phyloP scores from a whole-genome alignment of 1,140 invertebrate species.

The Brachionus asplanchnoidis region DNA sequence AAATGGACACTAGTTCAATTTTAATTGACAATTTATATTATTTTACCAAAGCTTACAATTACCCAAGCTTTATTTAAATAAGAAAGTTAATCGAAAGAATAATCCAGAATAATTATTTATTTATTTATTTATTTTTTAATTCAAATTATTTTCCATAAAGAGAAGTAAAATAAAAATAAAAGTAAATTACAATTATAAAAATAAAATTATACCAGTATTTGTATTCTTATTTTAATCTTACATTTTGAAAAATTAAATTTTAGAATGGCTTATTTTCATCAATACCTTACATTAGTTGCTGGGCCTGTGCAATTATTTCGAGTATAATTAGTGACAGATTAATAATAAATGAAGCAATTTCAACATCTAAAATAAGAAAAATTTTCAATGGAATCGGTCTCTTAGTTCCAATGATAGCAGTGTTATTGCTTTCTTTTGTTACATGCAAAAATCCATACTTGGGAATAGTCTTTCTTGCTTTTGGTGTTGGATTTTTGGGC shows the following conservation, averaged over 20 bases:
- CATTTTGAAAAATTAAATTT: neutral
- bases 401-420: slow-evolving; percentile 10
- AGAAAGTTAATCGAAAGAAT: too few relatives aligned
- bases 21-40: too few relatives aligned
- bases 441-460: neutral
- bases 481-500: slow-evolving; percentile 36
- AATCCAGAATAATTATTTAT: too few relatives aligned
- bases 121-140: too few relatives aligned
- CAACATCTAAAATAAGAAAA: slow-evolving; percentile 50
- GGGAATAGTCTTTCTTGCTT: neutral
- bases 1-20: too few relatives aligned
- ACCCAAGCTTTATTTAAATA: too few relatives aligned
- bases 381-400: slow-evolving; percentile 46
- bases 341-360: slow-evolving; percentile 44
- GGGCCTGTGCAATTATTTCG: slow-evolving; percentile 50
- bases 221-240: too few relatives aligned
- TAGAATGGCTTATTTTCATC: slow-evolving; percentile 57
- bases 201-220: too few relatives aligned
- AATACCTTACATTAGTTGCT: slow-evolving; percentile 54
- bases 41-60: too few relatives aligned
- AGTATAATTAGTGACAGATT: slow-evolving; percentile 52
- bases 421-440: neutral
- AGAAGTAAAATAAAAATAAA: too few relatives aligned
- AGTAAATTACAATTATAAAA: too few relatives aligned
- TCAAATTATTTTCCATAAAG: too few relatives aligned